Evolutionary conservation across 2,888 invertebrate species (phyloP).

Genomic region (Trisateles emortualis): DNA sequence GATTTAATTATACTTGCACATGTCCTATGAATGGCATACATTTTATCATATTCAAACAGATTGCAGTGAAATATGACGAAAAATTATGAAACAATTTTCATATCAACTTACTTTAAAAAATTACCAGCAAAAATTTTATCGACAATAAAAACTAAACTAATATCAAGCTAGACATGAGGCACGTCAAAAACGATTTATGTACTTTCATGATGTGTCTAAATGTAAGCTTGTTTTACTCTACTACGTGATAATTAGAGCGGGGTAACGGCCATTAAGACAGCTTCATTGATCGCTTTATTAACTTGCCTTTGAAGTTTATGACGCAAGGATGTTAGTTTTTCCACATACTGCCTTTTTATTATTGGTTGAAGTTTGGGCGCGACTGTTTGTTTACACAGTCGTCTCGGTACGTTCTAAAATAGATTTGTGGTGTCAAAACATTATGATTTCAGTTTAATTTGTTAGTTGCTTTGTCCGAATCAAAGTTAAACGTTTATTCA

Average conservation of each 20-base stretch:
- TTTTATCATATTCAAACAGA: too few species aligned
- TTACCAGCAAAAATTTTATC: constrained; percentile 24
- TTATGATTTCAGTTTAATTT: constrained; percentile 74
- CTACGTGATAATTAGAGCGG: constrained; percentile 72
- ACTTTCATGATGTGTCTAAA: constrained; percentile 46
- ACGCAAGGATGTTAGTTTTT: constrained; percentile 85
- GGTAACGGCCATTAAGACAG: constrained; percentile 70
- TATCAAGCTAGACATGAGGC: constrained; percentile 29
- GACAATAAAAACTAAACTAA: constrained; percentile 27
- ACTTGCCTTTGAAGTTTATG: constrained; percentile 81
- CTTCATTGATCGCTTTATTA: constrained; percentile 82
- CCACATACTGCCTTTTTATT: constrained; percentile 86
- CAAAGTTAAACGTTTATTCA: constrained; percentile 1
- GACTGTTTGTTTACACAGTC: constrained; percentile 82
- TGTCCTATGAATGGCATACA: too few species aligned
- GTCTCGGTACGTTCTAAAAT: constrained; percentile 75
- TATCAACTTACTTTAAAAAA: constrained; percentile 19
- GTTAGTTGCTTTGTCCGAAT: constrained; percentile 51
- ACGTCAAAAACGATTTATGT: constrained; percentile 50
- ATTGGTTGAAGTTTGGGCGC: constrained; percentile 85
- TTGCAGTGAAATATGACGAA: too few species aligned
- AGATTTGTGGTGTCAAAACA: constrained; percentile 84
- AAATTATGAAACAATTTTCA: constrained; percentile 2
- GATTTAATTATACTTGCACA: constrained; percentile 32
- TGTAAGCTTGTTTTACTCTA: constrained; percentile 51